phyloP scores from a whole-genome alignment of 2,888 invertebrate genomes.

The Caenorhabditis auriculariae region DNA sequence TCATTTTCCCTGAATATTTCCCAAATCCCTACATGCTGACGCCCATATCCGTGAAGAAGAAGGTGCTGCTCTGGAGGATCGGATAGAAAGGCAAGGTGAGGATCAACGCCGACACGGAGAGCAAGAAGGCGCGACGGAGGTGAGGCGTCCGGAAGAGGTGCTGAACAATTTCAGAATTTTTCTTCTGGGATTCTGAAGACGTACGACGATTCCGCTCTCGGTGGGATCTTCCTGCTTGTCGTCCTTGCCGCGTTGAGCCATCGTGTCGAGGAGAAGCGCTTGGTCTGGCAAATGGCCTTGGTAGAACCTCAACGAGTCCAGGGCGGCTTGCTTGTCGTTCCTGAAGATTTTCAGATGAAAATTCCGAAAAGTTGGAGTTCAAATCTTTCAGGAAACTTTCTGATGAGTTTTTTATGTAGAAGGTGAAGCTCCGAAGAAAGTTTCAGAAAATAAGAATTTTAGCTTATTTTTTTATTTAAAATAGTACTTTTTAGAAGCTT shows the following conservation, averaged over 20 bases:
- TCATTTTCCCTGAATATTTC: background rate
- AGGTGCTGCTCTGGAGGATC: slow-evolving; percentile 53
- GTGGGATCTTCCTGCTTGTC: slow-evolving; percentile 1
- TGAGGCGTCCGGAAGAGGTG: slow-evolving; percentile 39
- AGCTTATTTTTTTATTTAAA: too few species aligned
- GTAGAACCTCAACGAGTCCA: slow-evolving; percentile 45
- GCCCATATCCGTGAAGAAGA: slow-evolving; percentile 44
- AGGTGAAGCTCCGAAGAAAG: too few species aligned
- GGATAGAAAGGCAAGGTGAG: slow-evolving; percentile 59
- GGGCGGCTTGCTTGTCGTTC: slow-evolving; percentile 36
- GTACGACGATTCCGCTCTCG: too few species aligned
- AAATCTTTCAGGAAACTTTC: too few species aligned
- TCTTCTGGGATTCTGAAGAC: too few species aligned
- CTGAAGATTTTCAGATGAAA: slow-evolving; percentile 12
- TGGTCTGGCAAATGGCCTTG: slow-evolving; percentile 38
- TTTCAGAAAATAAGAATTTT: too few species aligned
- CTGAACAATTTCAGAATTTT: background rate
- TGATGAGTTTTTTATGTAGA: slow-evolving; percentile 1
- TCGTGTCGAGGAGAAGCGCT: slow-evolving; percentile 17
- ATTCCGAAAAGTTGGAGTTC: background rate
- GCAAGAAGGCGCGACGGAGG: slow-evolving; percentile 46
- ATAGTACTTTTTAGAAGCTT: too few species aligned
- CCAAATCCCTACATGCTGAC: slow-evolving; percentile 29
- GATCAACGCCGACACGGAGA: slow-evolving; percentile 47
- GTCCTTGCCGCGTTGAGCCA: slow-evolving; percentile 23